Base-by-base conservation (phyloP, 1,140 invertebrate species). In the Danaus melanippus region DNA sequence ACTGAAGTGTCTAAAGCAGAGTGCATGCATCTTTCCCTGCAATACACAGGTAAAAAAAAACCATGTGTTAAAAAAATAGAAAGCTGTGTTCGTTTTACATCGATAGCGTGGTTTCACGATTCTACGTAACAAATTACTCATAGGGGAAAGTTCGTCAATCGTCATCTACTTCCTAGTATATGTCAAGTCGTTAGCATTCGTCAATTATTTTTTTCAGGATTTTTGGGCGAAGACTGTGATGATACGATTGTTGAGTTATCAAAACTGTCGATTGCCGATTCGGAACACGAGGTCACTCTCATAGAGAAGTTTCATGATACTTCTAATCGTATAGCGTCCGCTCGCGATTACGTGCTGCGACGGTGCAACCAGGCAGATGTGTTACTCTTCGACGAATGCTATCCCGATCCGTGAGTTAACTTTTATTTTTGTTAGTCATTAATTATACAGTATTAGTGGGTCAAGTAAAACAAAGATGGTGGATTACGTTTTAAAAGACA, bases 331-430 rank as follows among this genome's bases (percentile, higher is more conserved):
- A 56, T 76, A 57, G 43, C 66, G 51, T 80, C 72, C 57, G 88
- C 89, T 44, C 81, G 86, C 65, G 86, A 90, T 64, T 86, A 91
- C 69, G 89, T 93, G 52, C 79, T 93, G 49, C 82, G 88, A 65
- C 88, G 87, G 75, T 93, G 92, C 74, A 80, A 85, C 56, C 92
- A 93, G 79, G 77, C 71, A n/a, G 87, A 88, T 58, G 85, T 90
- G 21, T 63, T 91, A 55, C 70, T 76, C 47, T 93, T 93, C 82
- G 85, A 89, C 71, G 72, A 88, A 78, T 89, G 88, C 66, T 93
- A 92, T 81, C 82, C 89, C 50, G 74, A 89, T 61, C 74, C 84
- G 91, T 92, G 65, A 87, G 89, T 89, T 52, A 46, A 50, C 15
- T 62, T 21, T 15, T 53, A 43, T 50, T 55, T 49, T 55, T 49